A percentile compares a stretch with the other conserved stretches of the same genome.
Evolutionary conservation across 1,140 invertebrate species (phyloP).

Genomic region (Radopholus similis): DNA sequence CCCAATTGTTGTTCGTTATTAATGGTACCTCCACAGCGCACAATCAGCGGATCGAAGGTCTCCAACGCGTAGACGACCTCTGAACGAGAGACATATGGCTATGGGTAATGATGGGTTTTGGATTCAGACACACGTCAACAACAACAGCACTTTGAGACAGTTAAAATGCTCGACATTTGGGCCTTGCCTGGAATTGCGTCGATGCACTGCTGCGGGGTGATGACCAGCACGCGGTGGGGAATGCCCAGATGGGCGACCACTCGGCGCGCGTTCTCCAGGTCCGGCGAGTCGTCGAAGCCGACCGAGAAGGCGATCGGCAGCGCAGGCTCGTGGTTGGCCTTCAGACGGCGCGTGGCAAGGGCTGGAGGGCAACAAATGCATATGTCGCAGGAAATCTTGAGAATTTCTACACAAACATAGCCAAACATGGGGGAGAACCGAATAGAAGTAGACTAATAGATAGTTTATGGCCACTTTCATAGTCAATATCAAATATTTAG

Average conservation of each 20-base stretch:
- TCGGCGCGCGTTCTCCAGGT: slow-evolving; percentile 50
- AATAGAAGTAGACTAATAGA: too few species aligned
- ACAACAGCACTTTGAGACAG: too few species aligned
- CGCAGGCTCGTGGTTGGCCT: neutral
- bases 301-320: slow-evolving; percentile 58
- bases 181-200: slow-evolving; percentile 55
- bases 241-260: slow-evolving; percentile 54
- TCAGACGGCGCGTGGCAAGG: neutral
- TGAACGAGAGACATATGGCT: slow-evolving; percentile 25
- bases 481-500: too few species aligned
- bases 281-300: slow-evolving; percentile 58
- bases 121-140: too few species aligned
- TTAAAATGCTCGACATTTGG: too few species aligned
- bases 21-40: slow-evolving; percentile 59
- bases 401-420: too few species aligned
- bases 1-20: too few species aligned
- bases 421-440: too few species aligned
- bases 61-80: slow-evolving; percentile 58
- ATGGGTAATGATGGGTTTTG: too few species aligned
- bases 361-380: neutral
- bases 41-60: slow-evolving; percentile 57
- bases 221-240: slow-evolving; percentile 52
- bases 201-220: slow-evolving; percentile 55
- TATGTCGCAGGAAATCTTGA: too few species aligned
- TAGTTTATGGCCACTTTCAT: too few species aligned